Conservation (phyloP, 1,140 invertebrate genomes). For the Drosophila subobscura region DNA sequence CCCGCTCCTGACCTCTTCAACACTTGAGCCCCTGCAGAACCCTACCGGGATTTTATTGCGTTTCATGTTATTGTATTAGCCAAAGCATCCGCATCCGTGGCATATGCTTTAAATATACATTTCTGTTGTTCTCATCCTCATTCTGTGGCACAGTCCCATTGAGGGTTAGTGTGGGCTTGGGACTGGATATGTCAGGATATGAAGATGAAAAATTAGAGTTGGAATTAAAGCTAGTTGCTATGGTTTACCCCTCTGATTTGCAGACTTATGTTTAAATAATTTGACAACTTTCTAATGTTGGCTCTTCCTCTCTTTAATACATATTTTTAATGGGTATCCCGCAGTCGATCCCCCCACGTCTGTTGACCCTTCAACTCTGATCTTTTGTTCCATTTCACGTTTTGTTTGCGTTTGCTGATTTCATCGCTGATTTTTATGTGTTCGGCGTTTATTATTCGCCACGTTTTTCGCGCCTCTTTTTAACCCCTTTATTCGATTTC, state of each 20-base stretch:
- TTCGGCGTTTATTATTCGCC: slow-evolving; percentile 67
- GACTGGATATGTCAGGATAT: not conserved
- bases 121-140: slow-evolving; percentile 32
- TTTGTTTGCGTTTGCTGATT: slow-evolving; percentile 63
- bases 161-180: not conserved
- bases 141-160: not conserved
- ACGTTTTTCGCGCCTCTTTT: slow-evolving; percentile 75
- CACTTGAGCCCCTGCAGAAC: slow-evolving; percentile 22
- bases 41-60: slow-evolving; percentile 65
- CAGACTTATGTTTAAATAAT: too few relatives aligned
- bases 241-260: too few relatives aligned
- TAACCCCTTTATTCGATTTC: slow-evolving; percentile 61
- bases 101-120: slow-evolving; percentile 68
- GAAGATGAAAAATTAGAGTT: too few relatives aligned
- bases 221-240: too few relatives aligned
- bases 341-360: not conserved
- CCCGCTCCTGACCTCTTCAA: slow-evolving; percentile 8
- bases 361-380: slow-evolving; percentile 10
- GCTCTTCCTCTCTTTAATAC: too few relatives aligned
- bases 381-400: slow-evolving; percentile 40
- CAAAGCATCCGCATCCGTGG: slow-evolving; percentile 52
- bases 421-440: slow-evolving; percentile 76
- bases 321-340: not conserved
- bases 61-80: slow-evolving; percentile 78
- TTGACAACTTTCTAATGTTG: too few relatives aligned